phyloP scores from a whole-genome alignment of 2,113 vertebrate species.

The Ciconia boyciana region DNA sequence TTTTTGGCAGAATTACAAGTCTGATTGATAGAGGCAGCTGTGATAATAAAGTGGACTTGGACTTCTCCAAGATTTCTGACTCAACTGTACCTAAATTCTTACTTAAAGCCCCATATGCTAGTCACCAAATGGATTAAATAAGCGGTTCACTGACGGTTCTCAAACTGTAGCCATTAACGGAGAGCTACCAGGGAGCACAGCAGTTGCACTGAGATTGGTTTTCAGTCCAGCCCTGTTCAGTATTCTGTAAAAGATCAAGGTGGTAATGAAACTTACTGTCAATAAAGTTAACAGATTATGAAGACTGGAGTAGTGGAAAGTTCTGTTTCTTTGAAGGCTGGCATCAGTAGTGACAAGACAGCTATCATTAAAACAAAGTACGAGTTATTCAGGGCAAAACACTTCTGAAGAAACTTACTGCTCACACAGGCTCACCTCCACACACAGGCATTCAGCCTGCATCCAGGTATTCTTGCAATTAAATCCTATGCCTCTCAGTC shows the following conservation, averaged over 20 bases:
- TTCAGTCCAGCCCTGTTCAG: background rate
- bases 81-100: conserved; percentile 9
- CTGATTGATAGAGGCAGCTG: conserved; percentile 21
- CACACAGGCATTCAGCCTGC: background rate
- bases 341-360: background rate
- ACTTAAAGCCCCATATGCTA: background rate
- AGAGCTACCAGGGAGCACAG: background rate
- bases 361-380: background rate
- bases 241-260: background rate
- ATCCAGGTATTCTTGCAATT: background rate
- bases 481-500: background rate
- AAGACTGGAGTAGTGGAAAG: background rate
- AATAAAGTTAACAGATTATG: background rate
- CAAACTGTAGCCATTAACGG: background rate
- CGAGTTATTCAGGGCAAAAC: background rate
- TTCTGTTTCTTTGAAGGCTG: background rate
- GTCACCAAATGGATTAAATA: background rate
- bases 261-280: background rate
- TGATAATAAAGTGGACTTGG: background rate
- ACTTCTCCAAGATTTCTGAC: conserved; percentile 1
- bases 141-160: background rate
- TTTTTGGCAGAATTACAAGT: background rate
- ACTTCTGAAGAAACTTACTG: background rate
- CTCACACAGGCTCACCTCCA: background rate
- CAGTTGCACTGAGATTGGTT: background rate